These are phyloP conservation scores for Limnodromus scolopaceus DNA, from an alignment of 2,797 vertebrate genomes.

Conservation along the genomic window DNA sequence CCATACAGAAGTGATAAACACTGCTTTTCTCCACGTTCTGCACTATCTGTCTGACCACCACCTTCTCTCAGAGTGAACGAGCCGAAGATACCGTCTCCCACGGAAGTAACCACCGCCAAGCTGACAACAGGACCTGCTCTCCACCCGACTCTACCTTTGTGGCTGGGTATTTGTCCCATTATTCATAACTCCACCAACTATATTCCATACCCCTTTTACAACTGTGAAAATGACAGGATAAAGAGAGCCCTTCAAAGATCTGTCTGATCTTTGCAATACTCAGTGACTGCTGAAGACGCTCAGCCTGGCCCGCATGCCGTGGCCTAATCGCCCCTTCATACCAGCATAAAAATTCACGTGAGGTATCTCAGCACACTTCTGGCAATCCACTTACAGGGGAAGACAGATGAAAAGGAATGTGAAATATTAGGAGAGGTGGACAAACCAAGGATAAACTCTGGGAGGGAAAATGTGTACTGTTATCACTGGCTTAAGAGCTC, in stretches of 20 bases:
- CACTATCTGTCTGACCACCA: too few species aligned
- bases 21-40: background rate
- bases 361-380: background rate
- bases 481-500: background rate
- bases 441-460: background rate
- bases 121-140: too few species aligned
- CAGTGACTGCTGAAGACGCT: background rate
- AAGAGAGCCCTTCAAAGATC: background rate
- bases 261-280: background rate
- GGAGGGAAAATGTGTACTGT: background rate
- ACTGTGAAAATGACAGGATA: background rate
- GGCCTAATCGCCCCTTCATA: background rate
- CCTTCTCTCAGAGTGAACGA: background rate
- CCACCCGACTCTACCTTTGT: background rate
- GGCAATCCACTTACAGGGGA: background rate
- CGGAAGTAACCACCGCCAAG: background rate
- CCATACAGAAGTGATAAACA: fast-evolving
- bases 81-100: background rate
- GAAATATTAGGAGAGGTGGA: background rate
- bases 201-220: background rate
- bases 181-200: background rate
- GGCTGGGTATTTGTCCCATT: too few species aligned
- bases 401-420: background rate
- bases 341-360: too few species aligned
- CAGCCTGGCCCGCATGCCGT: too few species aligned